These are phyloP conservation scores for Amblyopsis rosae DNA, from an alignment of 2,113 vertebrate species.

Conservation along the genomic window DNA sequence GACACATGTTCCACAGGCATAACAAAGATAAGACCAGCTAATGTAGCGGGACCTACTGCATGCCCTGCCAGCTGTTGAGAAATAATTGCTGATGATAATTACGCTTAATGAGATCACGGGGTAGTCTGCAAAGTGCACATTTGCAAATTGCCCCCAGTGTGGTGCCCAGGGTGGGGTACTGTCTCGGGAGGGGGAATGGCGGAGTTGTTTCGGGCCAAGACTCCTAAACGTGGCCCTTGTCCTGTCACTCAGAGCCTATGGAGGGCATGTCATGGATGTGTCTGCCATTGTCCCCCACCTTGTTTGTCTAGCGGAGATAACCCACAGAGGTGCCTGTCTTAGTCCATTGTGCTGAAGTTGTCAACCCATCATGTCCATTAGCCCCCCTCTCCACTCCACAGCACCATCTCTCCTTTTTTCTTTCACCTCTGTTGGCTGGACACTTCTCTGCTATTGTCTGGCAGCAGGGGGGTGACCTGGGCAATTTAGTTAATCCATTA, in stretches of 20 bases:
- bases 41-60: conserved; percentile 9
- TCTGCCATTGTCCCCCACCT: conserved; percentile 54
- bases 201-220: conserved; percentile 44
- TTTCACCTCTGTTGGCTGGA: conserved; percentile 52
- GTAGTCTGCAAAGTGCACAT: conserved; percentile 66
- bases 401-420: conserved; percentile 25
- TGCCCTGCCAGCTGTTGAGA: conserved; percentile 9
- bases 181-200: conserved; percentile 24
- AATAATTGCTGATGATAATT: conserved; percentile 74
- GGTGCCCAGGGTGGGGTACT: conserved; percentile 57
- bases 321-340: conserved; percentile 41
- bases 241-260: conserved; percentile 50
- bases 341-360: conserved; percentile 58
- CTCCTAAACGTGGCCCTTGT: conserved; percentile 8
- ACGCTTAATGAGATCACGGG: conserved; percentile 75
- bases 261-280: conserved; percentile 55
- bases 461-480: conserved; percentile 61
- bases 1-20: neutral
- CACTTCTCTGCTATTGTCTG: conserved; percentile 60
- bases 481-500: conserved; percentile 87
- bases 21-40: neutral
- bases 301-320: conserved; percentile 65
- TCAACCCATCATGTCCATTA: conserved; percentile 51
- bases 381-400: conserved; percentile 9
- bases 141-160: conserved; percentile 74